Base-by-base conservation (phyloP, 2,113 vertebrate genomes). In the Haliaeetus leucogaster region DNA sequence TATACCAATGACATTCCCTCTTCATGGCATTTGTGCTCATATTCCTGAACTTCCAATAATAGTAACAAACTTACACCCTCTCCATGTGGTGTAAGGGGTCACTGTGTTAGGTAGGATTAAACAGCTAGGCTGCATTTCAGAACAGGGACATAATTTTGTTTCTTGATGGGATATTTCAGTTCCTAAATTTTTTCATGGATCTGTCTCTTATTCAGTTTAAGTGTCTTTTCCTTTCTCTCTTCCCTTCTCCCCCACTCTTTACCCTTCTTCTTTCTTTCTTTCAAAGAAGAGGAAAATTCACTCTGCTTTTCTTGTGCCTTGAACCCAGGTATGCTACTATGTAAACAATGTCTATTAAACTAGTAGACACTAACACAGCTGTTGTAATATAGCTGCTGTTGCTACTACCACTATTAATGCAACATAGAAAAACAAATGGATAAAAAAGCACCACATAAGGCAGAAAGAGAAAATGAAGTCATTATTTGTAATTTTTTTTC, bases 221-320 rank as follows among this genome's bases (percentile, higher is more conserved):
- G 2, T 11, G 5, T 84, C 20, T 58, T 82, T 36, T 7, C 6
- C 17, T 4, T 82, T 21, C 16, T 85, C 2, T 82, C 6, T 72
- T 10, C 9, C 2, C 7, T 55, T 55, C 19, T 36, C 2, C 15
- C 4, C 3, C 1, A 25, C 12, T 56, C 5, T 52, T 71, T 58
- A 2, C 13, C 3, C 11, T 85, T 34, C 16, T 45, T 79, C 5
- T 21, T 30, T 59, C 9, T 42, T 70, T 66, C 17, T 48, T 77
- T 78, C 25, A 48, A n/a, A 70, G 18, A 58, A 27, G 4, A 70
- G 11, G 42, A 66, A 76, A 85, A 79, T 30, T 50, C 12, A 23
- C 14, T 55, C 19, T 84, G 3, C 7, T 68, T 65, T 6, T 36
- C 36, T 82, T 65, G 3, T 70, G 22, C 27, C 43, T 94, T 65